Evolutionary conservation across 2,113 vertebrate species (phyloP).

Genomic region (Neotragus moschatus): DNA sequence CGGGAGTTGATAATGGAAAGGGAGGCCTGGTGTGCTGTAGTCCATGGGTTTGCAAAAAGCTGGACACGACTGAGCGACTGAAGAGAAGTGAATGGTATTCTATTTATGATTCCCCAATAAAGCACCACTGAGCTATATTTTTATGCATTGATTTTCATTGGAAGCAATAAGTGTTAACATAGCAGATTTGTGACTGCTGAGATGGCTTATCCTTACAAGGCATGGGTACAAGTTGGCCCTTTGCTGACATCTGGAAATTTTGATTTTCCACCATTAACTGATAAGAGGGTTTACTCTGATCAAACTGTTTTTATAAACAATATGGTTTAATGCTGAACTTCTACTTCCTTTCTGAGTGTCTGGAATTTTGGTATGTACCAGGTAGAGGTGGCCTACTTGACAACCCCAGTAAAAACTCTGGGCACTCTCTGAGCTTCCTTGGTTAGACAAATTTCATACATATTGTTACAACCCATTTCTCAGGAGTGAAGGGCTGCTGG

Average conservation of each 20-base stretch:
- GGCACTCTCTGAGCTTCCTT: not conserved
- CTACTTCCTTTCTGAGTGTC: not conserved
- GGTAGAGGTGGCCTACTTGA: not conserved
- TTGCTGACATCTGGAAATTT: not conserved
- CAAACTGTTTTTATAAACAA: not conserved
- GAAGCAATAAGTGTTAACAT: not conserved
- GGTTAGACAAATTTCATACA: not conserved
- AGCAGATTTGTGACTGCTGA: not conserved
- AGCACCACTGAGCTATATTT: not conserved
- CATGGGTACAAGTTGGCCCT: not conserved
- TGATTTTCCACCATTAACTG: not conserved
- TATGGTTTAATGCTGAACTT: not conserved
- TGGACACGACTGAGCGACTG: accelerated
- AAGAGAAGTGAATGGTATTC: not conserved
- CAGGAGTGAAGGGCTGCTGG: not conserved
- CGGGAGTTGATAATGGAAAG: not conserved
- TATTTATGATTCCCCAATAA: not conserved
- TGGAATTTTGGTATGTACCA: not conserved
- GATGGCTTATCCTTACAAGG: not conserved
- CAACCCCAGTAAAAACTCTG: not conserved
- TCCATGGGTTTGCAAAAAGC: not conserved
- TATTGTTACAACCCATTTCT: not conserved
- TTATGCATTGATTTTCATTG: not conserved
- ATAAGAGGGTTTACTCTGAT: not conserved
- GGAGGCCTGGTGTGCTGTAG: accelerated